Conservation (phyloP, 2,113 vertebrate species). For the Micronycteris hirsuta region DNA sequence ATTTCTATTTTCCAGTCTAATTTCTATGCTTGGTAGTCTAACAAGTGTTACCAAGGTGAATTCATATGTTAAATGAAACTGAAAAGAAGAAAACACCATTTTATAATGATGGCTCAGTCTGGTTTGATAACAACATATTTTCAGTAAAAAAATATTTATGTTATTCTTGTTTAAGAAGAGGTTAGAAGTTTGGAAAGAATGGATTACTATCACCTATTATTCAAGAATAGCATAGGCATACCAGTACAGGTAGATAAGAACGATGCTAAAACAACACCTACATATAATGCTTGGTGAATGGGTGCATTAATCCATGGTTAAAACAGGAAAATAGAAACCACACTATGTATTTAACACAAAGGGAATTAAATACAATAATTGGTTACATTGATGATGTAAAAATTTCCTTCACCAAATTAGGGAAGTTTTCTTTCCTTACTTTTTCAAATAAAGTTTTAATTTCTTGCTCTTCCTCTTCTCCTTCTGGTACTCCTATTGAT, state of each 20-base stretch:
- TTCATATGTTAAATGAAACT: constrained; percentile 30
- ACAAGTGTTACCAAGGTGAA: constrained; percentile 34
- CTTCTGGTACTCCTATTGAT: no score
- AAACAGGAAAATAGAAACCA: not conserved
- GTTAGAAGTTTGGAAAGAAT: constrained; percentile 58
- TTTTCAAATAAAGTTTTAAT: no score
- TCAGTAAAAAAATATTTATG: constrained; percentile 53
- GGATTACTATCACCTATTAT: constrained; percentile 47
- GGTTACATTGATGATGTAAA: not conserved
- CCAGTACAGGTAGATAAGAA: not conserved
- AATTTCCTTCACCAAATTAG: not conserved
- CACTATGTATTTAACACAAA: not conserved
- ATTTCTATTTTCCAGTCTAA: constrained; percentile 1
- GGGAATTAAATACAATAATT: not conserved
- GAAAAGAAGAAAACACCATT: constrained; percentile 56
- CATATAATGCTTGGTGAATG: not conserved
- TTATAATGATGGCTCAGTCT: constrained; percentile 51
- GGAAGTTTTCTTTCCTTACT: no score
- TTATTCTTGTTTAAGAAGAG: constrained; percentile 65
- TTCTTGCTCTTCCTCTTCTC: no score
- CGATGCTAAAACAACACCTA: not conserved
- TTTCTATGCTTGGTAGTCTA: not conserved
- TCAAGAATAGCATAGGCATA: constrained; percentile 40
- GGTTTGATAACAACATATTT: constrained; percentile 26
- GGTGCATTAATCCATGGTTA: not conserved